Percentiles rank a stretch among this genome's conserved stretches.
phyloP scores from a whole-genome alignment of 2,888 invertebrate genomes.

The Lithophane semibrunnea region DNA sequence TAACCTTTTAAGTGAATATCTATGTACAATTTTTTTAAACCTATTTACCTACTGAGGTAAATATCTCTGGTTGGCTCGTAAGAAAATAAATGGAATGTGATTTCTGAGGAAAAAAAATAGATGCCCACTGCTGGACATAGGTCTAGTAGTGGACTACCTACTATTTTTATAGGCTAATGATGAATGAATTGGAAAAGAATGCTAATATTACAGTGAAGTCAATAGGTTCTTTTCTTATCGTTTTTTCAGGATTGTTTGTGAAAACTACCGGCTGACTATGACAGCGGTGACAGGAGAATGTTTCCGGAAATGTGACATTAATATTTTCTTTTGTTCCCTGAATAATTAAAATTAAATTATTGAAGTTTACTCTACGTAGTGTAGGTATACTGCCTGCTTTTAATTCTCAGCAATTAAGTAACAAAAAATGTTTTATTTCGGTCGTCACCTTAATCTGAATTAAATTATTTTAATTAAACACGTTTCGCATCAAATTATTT shows the following conservation, averaged over 20 bases:
- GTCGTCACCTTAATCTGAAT: neutral
- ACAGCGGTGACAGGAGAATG: neutral
- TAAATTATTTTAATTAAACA: neutral
- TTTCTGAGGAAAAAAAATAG: too few species aligned
- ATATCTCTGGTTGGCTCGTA: too few species aligned
- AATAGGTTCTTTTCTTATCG: neutral
- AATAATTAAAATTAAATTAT: too few species aligned
- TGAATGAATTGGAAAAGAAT: neutral
- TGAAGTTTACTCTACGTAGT: neutral
- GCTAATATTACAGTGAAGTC: neutral
- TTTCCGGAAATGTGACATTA: neutral
- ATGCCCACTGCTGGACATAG: neutral
- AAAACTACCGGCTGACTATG: slow-evolving; percentile 1
- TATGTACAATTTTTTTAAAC: too few species aligned
- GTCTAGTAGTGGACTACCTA: neutral
- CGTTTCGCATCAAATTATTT: neutral
- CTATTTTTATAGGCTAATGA: neutral
- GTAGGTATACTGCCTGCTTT: neutral
- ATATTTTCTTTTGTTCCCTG: neutral
- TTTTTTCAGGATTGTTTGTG: neutral
- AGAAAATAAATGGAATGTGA: neutral
- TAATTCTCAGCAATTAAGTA: neutral
- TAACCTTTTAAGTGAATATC: too few species aligned
- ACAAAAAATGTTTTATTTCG: slow-evolving; percentile 4
- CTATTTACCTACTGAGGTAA: too few species aligned